These are phyloP conservation scores for Portunus trituberculatus DNA, from an alignment of 1,140 invertebrate genomes.

Conservation along the genomic window DNA sequence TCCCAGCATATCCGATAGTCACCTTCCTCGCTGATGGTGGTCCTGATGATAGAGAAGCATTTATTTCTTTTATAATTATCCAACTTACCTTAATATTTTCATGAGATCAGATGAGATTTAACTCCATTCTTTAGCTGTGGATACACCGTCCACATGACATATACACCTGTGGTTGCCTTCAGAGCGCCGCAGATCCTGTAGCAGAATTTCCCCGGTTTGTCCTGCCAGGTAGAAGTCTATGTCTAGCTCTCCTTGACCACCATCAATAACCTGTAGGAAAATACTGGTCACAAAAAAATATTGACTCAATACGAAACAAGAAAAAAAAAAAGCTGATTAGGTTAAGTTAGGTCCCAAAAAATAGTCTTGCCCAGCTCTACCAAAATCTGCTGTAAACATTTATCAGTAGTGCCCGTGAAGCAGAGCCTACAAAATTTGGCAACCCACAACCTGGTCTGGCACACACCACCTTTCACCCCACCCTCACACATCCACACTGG, in stretches of 20 bases:
- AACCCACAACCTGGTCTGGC: background rate
- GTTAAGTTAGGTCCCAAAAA: too few species aligned
- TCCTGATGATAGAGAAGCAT: constrained; percentile 43
- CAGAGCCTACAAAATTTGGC: background rate
- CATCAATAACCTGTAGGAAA: constrained; percentile 86
- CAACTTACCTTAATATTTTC: too few species aligned
- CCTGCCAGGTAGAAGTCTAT: constrained; percentile 87
- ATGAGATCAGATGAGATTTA: too few species aligned
- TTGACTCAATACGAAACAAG: too few species aligned
- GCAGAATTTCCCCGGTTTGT: constrained; percentile 84
- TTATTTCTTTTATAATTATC: background rate
- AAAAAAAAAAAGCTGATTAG: too few species aligned
- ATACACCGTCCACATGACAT: constrained; percentile 24
- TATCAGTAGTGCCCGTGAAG: background rate
- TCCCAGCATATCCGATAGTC: constrained; percentile 92
- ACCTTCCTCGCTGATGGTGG: constrained; percentile 82
- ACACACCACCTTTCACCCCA: background rate
- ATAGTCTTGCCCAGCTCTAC: too few species aligned
- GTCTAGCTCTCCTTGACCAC: constrained; percentile 88
- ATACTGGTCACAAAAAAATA: constrained; percentile 39
- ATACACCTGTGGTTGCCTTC: constrained; percentile 85
- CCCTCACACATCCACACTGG: background rate
- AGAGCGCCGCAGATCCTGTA: constrained; percentile 86
- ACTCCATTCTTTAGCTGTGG: constrained; percentile 15
- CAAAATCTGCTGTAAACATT: background rate